These are phyloP conservation scores for Aphelinus atriplicis DNA, from an alignment of 1,140 invertebrate genomes.

Conservation along the genomic window DNA sequence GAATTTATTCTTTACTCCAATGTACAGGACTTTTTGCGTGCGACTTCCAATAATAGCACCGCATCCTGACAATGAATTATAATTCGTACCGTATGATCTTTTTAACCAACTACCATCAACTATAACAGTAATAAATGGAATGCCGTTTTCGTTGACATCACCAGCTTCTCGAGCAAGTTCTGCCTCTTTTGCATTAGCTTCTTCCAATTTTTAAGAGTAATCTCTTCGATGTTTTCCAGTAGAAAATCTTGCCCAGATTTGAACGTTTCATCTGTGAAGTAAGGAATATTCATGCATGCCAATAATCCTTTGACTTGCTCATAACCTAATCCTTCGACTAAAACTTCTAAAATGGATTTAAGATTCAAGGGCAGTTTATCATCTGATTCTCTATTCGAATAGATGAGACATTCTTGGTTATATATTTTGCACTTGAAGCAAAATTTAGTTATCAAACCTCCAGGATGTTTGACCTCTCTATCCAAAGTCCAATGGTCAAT, in stretches of 20 bases:
- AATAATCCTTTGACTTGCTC: slow-evolving; percentile 22
- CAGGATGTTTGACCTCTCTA: neutral
- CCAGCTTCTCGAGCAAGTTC: slow-evolving; percentile 33
- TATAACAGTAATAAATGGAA: slow-evolving; percentile 49
- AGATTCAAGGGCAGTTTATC: slow-evolving; percentile 25
- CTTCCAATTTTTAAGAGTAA: slow-evolving; percentile 25
- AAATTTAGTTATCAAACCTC: slow-evolving; percentile 21
- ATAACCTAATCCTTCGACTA: slow-evolving; percentile 14
- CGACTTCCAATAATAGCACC: slow-evolving; percentile 47
- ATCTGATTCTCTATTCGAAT: neutral
- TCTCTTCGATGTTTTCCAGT: neutral
- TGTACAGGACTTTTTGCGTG: slow-evolving; percentile 44
- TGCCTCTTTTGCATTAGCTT: slow-evolving; percentile 14
- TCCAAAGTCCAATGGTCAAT: slow-evolving; percentile 19
- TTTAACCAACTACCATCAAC: slow-evolving; percentile 38
- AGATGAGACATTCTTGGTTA: slow-evolving; percentile 19
- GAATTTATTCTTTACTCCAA: slow-evolving; percentile 51
- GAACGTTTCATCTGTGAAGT: slow-evolving; percentile 25
- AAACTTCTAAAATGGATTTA: slow-evolving; percentile 18
- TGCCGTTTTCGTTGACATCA: slow-evolving; percentile 39
- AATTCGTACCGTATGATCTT: slow-evolving; percentile 50
- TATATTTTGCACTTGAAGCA: slow-evolving; percentile 38
- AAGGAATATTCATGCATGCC: slow-evolving; percentile 27
- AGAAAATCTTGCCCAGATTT: slow-evolving; percentile 6
- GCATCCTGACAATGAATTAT: slow-evolving; percentile 49